Conservation (phyloP, 2,888 invertebrate genomes). For the Cephus nigrinus region DNA sequence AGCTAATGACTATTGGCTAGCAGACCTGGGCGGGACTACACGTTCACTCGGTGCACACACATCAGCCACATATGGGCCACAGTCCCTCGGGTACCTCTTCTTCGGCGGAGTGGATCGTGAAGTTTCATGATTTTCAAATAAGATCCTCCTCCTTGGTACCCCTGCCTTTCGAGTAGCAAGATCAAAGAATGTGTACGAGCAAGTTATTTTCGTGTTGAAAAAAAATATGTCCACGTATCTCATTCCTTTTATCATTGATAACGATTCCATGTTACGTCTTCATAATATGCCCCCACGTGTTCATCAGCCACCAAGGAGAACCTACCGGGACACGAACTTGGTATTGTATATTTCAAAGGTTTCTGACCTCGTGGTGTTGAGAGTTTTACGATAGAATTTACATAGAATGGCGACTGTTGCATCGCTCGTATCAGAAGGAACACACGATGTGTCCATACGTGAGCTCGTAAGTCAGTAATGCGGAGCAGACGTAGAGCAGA, state of each 20-base stretch:
- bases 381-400: slow-evolving; percentile 59
- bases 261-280: background rate
- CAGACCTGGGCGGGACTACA: slow-evolving; percentile 64
- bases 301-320: background rate
- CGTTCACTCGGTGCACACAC: slow-evolving; percentile 38
- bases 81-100: background rate
- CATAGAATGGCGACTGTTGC: slow-evolving; percentile 57
- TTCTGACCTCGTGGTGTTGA: slow-evolving; percentile 49
- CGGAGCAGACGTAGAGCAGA: slow-evolving; percentile 63
- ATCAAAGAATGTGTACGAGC: background rate
- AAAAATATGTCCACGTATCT: background rate
- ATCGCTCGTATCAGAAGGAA: slow-evolving; percentile 47
- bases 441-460: slow-evolving; percentile 16
- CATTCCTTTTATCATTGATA: background rate
- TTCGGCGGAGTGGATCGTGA: background rate
- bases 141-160: background rate
- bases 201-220: background rate
- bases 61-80: slow-evolving; percentile 18
- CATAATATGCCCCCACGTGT: background rate
- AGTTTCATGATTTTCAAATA: background rate
- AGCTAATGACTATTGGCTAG: slow-evolving; percentile 67
- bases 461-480: slow-evolving; percentile 56
- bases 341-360: background rate
- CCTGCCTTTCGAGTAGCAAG: background rate
- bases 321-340: background rate